These are phyloP conservation scores for Maniola hyperantus DNA, from an alignment of 2,888 invertebrate genomes.

Conservation along the genomic window DNA sequence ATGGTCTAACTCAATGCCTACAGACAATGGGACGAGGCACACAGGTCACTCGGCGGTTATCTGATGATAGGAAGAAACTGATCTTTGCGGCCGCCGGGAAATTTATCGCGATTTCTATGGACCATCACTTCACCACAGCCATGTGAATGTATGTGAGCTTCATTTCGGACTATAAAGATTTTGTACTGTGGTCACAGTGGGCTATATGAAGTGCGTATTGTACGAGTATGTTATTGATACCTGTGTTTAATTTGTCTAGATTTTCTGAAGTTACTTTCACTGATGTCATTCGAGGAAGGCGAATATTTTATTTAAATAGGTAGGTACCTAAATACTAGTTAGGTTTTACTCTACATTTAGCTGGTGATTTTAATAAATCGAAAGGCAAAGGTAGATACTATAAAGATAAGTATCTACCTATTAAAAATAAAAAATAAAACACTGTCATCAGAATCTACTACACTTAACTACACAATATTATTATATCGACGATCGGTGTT, in stretches of 20 bases:
- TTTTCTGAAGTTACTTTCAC: slow-evolving; percentile 8
- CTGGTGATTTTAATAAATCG: too few relatives aligned
- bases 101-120: slow-evolving; percentile 64
- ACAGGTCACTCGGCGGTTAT: slow-evolving; percentile 75
- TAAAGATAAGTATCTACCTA: too few relatives aligned
- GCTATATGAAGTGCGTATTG: not conserved
- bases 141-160: slow-evolving; percentile 5
- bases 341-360: too few relatives aligned
- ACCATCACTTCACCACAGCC: slow-evolving; percentile 17
- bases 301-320: not conserved
- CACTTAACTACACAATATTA: too few relatives aligned
- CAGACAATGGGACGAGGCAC: slow-evolving; percentile 68
- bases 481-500: too few relatives aligned
- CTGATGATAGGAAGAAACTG: slow-evolving; percentile 70
- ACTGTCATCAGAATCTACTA: too few relatives aligned
- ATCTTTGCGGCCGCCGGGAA: slow-evolving; percentile 65
- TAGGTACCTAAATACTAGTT: too few relatives aligned
- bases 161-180: slow-evolving; percentile 8
- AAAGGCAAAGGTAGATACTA: too few relatives aligned
- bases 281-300: not conserved
- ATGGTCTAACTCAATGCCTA: slow-evolving; percentile 35
- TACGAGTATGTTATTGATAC: slow-evolving; percentile 13
- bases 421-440: too few relatives aligned
- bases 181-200: not conserved
- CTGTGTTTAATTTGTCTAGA: not conserved